A percentile compares a stretch with the other conserved stretches of the same genome.
Evolutionary conservation across 2,797 vertebrate species (phyloP).

Genomic region (Sphaeramia orbicularis): DNA sequence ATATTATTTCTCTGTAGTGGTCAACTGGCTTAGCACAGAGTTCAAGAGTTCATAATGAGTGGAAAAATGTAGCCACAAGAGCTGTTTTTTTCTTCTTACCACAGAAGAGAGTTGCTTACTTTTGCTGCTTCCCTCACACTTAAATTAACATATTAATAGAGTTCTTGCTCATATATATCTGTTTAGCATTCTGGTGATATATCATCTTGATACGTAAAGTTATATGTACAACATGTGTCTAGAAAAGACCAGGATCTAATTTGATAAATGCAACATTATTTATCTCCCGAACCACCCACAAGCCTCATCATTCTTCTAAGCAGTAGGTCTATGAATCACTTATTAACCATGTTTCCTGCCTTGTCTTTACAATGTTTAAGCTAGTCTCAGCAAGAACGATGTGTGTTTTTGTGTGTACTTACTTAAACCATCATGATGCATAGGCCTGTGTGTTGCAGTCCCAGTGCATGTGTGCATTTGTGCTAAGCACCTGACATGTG

Average conservation of each 20-base stretch:
- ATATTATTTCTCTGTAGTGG: too few species aligned
- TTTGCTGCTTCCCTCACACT: neutral
- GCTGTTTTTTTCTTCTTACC: neutral
- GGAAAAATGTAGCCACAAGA: neutral
- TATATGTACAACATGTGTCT: constrained; percentile 14
- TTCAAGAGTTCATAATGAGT: too few species aligned
- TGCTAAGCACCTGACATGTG: constrained; percentile 17
- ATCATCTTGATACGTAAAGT: neutral
- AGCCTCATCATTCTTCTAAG: neutral
- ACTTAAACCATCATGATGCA: constrained; percentile 10
- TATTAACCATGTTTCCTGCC: neutral
- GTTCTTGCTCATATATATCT: too few species aligned
- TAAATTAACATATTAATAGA: too few species aligned
- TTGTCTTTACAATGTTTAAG: neutral
- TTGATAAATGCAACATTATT: constrained; percentile 27
- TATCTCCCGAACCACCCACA: neutral
- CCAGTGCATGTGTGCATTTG: constrained; percentile 12
- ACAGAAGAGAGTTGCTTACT: fast-evolving
- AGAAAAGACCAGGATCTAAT: constrained; percentile 7
- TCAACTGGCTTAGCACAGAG: too few species aligned
- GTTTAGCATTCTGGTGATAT: constrained; percentile 1
- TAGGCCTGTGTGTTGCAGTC: neutral
- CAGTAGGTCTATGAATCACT: neutral
- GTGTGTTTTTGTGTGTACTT: neutral
- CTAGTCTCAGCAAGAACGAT: neutral